Conservation (phyloP, 2,888 invertebrate genomes). For the Micoletzkya japonica region DNA sequence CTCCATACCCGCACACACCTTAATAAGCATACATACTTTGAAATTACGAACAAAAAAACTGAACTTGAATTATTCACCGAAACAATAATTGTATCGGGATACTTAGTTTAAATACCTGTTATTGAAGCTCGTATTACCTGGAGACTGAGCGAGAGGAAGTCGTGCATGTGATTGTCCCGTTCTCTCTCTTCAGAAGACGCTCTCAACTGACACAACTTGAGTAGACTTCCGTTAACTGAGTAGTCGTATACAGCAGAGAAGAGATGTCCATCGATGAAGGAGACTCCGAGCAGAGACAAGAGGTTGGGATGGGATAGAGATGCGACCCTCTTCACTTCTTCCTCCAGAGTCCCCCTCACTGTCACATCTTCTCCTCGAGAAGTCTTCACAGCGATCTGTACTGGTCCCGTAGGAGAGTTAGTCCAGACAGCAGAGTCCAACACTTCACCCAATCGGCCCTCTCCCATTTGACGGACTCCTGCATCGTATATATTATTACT, state of each 20-base stretch:
- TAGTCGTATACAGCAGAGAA: constrained; percentile 31
- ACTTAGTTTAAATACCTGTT: neutral
- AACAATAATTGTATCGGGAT: neutral
- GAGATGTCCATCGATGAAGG: constrained; percentile 37
- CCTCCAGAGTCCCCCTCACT: constrained; percentile 39
- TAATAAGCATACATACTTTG: constrained; percentile 65
- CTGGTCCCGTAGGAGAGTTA: constrained; percentile 18
- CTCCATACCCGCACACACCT: constrained; percentile 78
- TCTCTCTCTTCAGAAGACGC: constrained; percentile 8
- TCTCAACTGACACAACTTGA: constrained; percentile 4
- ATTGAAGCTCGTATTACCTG: constrained; percentile 30
- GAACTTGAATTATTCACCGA: neutral
- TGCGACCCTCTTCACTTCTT: constrained; percentile 72
- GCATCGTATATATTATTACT: neutral
- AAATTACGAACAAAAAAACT: neutral
- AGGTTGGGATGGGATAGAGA: constrained; percentile 93
- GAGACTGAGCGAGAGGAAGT: constrained; percentile 14
- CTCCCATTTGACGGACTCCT: constrained; percentile 10
- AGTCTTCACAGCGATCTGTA: constrained; percentile 41
- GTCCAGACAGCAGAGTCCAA: constrained; percentile 14
- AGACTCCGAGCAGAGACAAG: constrained; percentile 80
- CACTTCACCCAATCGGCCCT: neutral
- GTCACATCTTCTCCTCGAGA: constrained; percentile 38
- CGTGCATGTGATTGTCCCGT: constrained; percentile 10
- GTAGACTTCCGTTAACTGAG: constrained; percentile 18